Percentiles rank a stretch among this genome's conserved stretches.
Evolutionary conservation across 2,113 vertebrate genomes (phyloP).

Genomic region (Vombatus ursinus): DNA sequence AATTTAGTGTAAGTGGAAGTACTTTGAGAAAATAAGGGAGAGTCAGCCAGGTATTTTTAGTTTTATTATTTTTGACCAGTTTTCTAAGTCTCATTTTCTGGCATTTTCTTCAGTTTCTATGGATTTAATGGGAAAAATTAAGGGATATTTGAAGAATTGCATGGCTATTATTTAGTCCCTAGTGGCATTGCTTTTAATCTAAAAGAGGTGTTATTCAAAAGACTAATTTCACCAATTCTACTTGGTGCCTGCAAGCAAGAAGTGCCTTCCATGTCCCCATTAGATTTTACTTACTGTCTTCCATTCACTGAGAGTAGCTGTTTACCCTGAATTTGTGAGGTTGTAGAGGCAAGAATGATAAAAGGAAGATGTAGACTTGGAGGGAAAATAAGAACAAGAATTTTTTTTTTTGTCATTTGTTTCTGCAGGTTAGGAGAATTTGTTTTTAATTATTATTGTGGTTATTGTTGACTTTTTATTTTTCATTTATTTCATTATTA

Average conservation of each 20-base stretch:
- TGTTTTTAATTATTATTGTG: not conserved
- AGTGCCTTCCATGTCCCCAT: not conserved
- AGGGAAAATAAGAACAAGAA: not conserved
- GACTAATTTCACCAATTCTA: not conserved
- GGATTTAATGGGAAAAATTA: not conserved
- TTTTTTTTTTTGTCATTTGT: not conserved
- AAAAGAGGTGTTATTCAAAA: not conserved
- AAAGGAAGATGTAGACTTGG: not conserved
- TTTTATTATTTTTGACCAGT: not conserved
- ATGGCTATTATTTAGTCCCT: not conserved
- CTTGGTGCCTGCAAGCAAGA: not conserved
- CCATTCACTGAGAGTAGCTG: not conserved
- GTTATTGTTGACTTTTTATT: not conserved
- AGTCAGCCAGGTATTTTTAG: not conserved
- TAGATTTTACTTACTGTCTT: not conserved
- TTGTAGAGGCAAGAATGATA: not conserved
- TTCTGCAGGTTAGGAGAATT: not conserved
- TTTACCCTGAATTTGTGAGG: not conserved
- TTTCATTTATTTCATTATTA: not conserved
- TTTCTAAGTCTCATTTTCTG: not conserved
- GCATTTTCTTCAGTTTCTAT: not conserved
- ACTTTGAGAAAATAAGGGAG: not conserved
- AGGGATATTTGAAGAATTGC: not conserved
- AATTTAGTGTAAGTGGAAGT: not conserved
- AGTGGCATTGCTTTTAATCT: not conserved